Percentiles rank a stretch among this genome's conserved stretches.
phyloP scores from a whole-genome alignment of 2,888 invertebrate genomes.

The Bimastos eiseni region DNA sequence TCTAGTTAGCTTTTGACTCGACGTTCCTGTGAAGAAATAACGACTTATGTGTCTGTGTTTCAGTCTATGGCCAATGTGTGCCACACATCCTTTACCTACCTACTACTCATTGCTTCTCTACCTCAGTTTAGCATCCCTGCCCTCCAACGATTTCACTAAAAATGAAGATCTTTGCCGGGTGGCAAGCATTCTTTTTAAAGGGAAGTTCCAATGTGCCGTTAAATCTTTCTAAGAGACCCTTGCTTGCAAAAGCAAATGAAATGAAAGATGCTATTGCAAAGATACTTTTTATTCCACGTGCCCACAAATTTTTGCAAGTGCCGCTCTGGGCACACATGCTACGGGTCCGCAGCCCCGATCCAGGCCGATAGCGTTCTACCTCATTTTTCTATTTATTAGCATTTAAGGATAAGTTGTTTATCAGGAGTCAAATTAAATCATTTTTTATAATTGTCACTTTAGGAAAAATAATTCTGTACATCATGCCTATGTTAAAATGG shows the following conservation, averaged over 20 bases:
- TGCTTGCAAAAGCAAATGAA: too few relatives aligned
- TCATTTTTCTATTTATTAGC: constrained; percentile 13
- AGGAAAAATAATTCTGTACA: background rate
- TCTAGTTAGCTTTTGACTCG: background rate
- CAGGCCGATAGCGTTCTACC: background rate
- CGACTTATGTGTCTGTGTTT: background rate
- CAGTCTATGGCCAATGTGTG: background rate
- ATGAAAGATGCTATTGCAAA: too few relatives aligned
- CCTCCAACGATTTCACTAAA: background rate
- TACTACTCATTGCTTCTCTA: background rate
- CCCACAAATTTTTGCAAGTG: too few relatives aligned
- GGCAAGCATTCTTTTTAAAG: too few relatives aligned
- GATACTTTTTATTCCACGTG: too few relatives aligned
- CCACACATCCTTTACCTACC: background rate
- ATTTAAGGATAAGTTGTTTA: constrained; percentile 2
- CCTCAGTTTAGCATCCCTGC: background rate
- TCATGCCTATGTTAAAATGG: background rate
- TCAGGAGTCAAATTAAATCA: background rate
- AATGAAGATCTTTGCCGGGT: background rate
- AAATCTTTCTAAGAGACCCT: too few relatives aligned
- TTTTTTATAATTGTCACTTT: constrained; percentile 10
- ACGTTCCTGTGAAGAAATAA: background rate
- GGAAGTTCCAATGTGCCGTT: background rate
- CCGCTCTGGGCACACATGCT: too few relatives aligned
- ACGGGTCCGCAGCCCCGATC: background rate